Evolutionary conservation across 2,797 vertebrate species (phyloP).

Genomic region (Esox masquinongy): DNA sequence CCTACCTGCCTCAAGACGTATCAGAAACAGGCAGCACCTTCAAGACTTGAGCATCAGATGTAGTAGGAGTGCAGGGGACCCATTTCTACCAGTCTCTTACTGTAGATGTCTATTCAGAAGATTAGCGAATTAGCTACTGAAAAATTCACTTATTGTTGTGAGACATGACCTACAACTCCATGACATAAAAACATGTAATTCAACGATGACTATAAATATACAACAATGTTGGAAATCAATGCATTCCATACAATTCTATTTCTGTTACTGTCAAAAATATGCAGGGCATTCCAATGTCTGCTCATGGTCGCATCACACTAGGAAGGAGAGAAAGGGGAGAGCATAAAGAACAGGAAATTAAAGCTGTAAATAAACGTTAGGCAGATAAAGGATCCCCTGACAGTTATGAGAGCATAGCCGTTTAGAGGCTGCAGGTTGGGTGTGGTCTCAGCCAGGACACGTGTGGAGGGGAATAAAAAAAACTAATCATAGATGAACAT

Average conservation of each 20-base stretch:
- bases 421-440: slow-evolving; percentile 53
- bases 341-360: slow-evolving; percentile 81
- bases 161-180: background rate
- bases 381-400: slow-evolving; percentile 78
- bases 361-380: slow-evolving; percentile 81
- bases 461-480: slow-evolving; percentile 71
- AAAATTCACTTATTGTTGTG: background rate
- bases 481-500: slow-evolving; percentile 73
- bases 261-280: slow-evolving; percentile 63
- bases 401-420: slow-evolving; percentile 75
- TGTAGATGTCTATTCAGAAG: background rate
- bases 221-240: slow-evolving; percentile 4
- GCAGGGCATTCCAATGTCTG: slow-evolving; percentile 69
- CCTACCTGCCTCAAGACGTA: slow-evolving; percentile 68
- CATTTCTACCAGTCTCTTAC: background rate
- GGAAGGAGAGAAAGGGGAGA: slow-evolving; percentile 57
- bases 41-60: background rate
- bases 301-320: slow-evolving; percentile 54
- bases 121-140: background rate
- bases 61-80: background rate
- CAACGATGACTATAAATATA: too few species aligned
- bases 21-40: slow-evolving; percentile 56
- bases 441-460: slow-evolving; percentile 63
- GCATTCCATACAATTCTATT: slow-evolving; percentile 15
- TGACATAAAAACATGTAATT: background rate